Conservation (phyloP, 2,113 vertebrate genomes). For the Menidia beryllina region DNA sequence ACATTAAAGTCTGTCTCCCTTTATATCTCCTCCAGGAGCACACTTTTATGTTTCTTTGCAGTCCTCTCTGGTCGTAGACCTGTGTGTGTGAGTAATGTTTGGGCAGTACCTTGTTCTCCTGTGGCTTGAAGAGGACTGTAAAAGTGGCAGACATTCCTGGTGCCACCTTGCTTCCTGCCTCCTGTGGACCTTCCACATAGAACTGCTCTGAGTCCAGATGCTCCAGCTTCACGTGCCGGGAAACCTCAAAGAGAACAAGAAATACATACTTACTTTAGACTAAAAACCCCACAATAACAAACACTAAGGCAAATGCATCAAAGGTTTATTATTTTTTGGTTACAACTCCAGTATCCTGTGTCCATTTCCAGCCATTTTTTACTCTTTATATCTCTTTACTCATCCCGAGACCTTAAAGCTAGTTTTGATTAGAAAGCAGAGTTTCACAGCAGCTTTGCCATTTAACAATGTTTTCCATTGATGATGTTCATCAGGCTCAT, state of each 20-base stretch:
- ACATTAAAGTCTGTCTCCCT: too few relatives aligned
- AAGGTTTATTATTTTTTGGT: slow-evolving; percentile 32
- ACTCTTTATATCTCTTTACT: slow-evolving; percentile 2
- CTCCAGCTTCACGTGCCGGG: slow-evolving; percentile 81
- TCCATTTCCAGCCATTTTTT: slow-evolving; percentile 26
- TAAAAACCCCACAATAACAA: slow-evolving; percentile 6
- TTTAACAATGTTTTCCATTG: too few relatives aligned
- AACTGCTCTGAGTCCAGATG: slow-evolving; percentile 86
- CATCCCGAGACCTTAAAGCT: background rate
- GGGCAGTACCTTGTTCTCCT: slow-evolving; percentile 85
- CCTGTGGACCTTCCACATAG: slow-evolving; percentile 73
- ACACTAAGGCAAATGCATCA: slow-evolving; percentile 1
- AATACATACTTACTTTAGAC: slow-evolving; percentile 1
- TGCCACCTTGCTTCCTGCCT: slow-evolving; percentile 78
- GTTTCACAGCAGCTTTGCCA: background rate
- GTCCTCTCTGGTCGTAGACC: background rate
- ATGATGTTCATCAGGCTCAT: background rate
- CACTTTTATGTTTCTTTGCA: too few relatives aligned
- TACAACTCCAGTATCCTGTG: slow-evolving; percentile 12
- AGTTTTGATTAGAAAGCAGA: background rate
- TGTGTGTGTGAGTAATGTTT: background rate
- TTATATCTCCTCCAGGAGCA: too few relatives aligned
- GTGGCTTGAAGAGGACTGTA: slow-evolving; percentile 84
- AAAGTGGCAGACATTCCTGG: slow-evolving; percentile 80
- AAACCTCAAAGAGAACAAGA: slow-evolving; percentile 73